Percentiles rank a stretch among this genome's conserved stretches.
Evolutionary conservation across 2,888 invertebrate genomes (phyloP).

Genomic region (Euspilapteryx auroguttella): DNA sequence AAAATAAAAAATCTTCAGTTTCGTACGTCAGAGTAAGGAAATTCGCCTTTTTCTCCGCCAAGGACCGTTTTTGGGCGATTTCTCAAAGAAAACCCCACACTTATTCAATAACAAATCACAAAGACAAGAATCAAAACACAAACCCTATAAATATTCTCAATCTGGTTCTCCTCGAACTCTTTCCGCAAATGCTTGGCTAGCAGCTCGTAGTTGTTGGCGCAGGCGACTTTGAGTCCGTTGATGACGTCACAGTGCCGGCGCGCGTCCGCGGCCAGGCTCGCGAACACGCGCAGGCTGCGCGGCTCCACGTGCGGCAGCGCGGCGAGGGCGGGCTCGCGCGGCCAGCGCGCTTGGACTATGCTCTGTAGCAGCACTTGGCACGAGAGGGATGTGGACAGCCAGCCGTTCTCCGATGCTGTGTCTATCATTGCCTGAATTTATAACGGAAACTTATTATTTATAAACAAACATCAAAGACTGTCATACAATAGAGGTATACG

Average conservation of each 20-base stretch:
- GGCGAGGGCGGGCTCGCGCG: conserved; percentile 72
- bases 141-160: conserved; percentile 70
- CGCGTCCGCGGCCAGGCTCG: conserved; percentile 37
- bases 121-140: too few species aligned
- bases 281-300: conserved; percentile 64
- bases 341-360: conserved; percentile 89
- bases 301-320: conserved; percentile 77
- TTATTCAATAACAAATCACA: too few species aligned
- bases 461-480: too few species aligned
- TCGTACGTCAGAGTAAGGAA: too few species aligned
- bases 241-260: conserved; percentile 40
- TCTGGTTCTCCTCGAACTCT: conserved; percentile 68
- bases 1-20: too few species aligned
- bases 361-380: conserved; percentile 84
- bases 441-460: not conserved
- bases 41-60: too few species aligned
- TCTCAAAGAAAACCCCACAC: too few species aligned
- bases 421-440: conserved; percentile 90
- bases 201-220: conserved; percentile 59
- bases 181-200: conserved; percentile 64
- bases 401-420: conserved; percentile 86
- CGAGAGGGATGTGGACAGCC: conserved; percentile 79
- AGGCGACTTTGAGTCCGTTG: conserved; percentile 61
- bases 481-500: too few species aligned
- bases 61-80: too few species aligned